phyloP scores from a whole-genome alignment of 2,113 vertebrate species.

The Bettongia penicillata region DNA sequence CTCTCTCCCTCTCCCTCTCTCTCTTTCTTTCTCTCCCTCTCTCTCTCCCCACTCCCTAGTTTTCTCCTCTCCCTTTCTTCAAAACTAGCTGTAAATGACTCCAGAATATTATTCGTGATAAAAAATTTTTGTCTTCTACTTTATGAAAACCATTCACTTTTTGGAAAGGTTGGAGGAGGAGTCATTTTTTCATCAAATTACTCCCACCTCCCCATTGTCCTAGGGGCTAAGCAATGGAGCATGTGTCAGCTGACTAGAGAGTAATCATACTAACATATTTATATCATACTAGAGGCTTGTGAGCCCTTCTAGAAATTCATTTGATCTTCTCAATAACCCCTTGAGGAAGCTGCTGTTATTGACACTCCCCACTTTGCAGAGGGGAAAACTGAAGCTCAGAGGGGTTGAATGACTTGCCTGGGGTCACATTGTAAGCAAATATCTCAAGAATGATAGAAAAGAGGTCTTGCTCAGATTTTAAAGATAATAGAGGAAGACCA shows the following conservation, averaged over 20 bases:
- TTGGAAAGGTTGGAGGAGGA: conserved; percentile 22
- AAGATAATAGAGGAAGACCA: no score
- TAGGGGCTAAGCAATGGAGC: background rate
- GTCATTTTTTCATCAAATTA: background rate
- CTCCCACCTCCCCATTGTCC: background rate
- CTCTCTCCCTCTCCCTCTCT: conserved; percentile 20
- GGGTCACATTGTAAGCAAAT: background rate
- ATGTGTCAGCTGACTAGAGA: rapidly evolving
- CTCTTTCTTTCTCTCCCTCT: background rate
- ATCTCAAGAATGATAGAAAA: background rate
- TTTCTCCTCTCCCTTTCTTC: background rate
- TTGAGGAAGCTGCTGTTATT: background rate
- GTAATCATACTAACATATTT: background rate
- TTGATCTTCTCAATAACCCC: background rate
- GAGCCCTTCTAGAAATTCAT: background rate
- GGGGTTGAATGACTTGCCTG: background rate
- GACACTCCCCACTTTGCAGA: background rate
- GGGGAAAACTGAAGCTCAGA: background rate
- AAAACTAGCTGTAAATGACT: conserved; percentile 15
- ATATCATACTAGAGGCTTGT: background rate
- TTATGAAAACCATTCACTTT: background rate
- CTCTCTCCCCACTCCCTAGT: background rate
- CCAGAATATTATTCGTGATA: background rate
- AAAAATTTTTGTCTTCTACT: background rate
- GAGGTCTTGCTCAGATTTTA: no score